phyloP scores from a whole-genome alignment of 2,113 vertebrate genomes.

The Gasterosteus nipponicus region DNA sequence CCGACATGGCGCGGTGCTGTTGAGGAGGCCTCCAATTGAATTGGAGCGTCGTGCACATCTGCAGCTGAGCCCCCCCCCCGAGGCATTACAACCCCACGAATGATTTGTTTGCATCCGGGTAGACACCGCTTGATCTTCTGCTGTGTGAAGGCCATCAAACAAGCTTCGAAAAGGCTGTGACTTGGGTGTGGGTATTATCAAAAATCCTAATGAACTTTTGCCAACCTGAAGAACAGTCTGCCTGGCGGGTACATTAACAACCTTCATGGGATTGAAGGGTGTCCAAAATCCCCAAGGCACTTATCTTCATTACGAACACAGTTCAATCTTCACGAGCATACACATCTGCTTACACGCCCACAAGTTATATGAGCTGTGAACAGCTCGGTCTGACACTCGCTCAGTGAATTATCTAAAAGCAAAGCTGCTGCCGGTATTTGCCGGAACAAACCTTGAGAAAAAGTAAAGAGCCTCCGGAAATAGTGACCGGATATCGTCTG shows the following conservation, averaged over 20 bases:
- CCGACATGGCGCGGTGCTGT: neutral
- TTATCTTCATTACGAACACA: neutral
- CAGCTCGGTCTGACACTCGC: slow-evolving; percentile 27
- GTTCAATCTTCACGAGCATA: slow-evolving; percentile 12
- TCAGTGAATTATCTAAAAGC: slow-evolving; percentile 28
- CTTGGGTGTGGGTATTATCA: neutral
- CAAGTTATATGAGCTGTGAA: slow-evolving; percentile 5
- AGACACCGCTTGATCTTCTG: slow-evolving; percentile 27
- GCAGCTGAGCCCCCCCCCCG: slow-evolving; percentile 68
- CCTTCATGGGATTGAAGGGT: neutral
- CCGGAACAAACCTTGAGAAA: slow-evolving; percentile 22
- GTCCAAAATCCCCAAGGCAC: neutral
- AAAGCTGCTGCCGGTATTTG: slow-evolving; percentile 20
- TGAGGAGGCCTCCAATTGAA: slow-evolving; percentile 36
- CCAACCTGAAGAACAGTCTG: neutral
- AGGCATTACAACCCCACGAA: slow-evolving; percentile 32
- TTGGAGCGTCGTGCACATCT: slow-evolving; percentile 40
- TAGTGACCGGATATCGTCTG: slow-evolving; percentile 19
- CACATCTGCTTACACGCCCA: slow-evolving; percentile 28
- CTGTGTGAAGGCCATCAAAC: slow-evolving; percentile 31
- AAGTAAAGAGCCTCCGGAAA: slow-evolving; percentile 38
- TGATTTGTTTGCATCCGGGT: slow-evolving; percentile 38
- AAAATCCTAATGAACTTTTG: neutral
- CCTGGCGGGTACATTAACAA: neutral
- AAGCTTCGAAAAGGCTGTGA: neutral